These are phyloP conservation scores for Microplitis deprimator DNA, from an alignment of 2,888 invertebrate species.

Conservation along the genomic window DNA sequence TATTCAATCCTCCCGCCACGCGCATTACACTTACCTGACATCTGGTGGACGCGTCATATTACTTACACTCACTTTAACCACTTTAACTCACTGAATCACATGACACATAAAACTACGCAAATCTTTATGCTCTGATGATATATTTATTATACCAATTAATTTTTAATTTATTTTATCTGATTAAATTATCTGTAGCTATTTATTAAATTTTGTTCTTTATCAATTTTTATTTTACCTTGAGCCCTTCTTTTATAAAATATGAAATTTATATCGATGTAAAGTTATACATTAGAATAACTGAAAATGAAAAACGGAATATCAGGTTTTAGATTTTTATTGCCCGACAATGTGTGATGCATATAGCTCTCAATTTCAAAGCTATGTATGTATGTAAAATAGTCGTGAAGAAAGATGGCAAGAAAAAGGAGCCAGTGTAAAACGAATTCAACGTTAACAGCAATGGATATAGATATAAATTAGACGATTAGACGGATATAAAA, in stretches of 20 bases:
- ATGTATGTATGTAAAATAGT: background rate
- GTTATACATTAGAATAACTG: background rate
- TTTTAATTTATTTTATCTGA: too few relatives aligned
- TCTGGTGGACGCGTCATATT: background rate
- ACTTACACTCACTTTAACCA: background rate
- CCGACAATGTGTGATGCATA: background rate
- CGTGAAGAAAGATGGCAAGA: background rate
- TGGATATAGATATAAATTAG: background rate
- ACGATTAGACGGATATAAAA: background rate
- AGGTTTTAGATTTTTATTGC: background rate
- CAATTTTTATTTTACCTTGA: too few relatives aligned
- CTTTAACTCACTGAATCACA: background rate
- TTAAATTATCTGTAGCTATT: too few relatives aligned
- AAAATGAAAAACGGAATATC: background rate
- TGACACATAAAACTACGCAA: background rate
- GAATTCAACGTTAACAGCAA: background rate
- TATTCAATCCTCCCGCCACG: conserved; percentile 29
- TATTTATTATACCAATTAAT: too few relatives aligned
- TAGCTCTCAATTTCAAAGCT: background rate
- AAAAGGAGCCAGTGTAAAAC: background rate
- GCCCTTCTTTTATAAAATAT: too few relatives aligned
- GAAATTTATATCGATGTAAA: too few relatives aligned
- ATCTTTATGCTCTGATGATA: too few relatives aligned
- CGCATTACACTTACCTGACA: background rate
- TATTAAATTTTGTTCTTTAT: too few relatives aligned